These are phyloP conservation scores for Anas platyrhynchos DNA, from an alignment of 2,113 vertebrate genomes.

Conservation along the genomic window DNA sequence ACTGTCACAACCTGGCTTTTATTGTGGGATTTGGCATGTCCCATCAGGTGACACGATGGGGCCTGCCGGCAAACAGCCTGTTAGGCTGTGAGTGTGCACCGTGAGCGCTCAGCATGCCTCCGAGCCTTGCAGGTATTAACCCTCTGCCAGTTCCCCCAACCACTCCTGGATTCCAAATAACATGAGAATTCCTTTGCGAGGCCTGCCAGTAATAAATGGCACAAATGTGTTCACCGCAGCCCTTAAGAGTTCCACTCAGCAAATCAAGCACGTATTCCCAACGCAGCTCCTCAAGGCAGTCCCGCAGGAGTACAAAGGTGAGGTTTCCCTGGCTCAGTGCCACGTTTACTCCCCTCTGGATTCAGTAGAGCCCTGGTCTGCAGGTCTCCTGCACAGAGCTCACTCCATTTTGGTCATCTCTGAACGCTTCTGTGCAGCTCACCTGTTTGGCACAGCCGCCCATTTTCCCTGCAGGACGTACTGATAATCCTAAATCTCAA, in stretches of 20 bases:
- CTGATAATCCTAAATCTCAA: not conserved
- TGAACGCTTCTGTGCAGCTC: not conserved
- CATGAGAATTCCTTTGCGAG: constrained; percentile 40
- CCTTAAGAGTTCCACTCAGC: not conserved
- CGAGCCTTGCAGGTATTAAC: constrained; percentile 20
- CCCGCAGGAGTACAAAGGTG: constrained; percentile 41
- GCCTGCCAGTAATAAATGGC: constrained; percentile 30
- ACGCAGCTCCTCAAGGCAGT: not conserved
- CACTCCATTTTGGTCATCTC: not conserved
- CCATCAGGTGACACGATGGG: not conserved
- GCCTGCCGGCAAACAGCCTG: not conserved
- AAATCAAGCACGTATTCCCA: not conserved
- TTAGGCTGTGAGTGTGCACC: not conserved
- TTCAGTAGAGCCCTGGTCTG: not conserved
- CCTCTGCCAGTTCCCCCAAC: constrained; percentile 1
- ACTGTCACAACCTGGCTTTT: not conserved
- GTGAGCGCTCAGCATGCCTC: not conserved
- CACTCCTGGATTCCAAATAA: constrained; percentile 60
- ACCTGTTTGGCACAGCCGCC: not conserved
- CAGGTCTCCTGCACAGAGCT: not conserved
- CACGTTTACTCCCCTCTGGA: not conserved
- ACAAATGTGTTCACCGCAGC: not conserved
- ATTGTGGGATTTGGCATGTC: not conserved
- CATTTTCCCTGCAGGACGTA: not conserved
- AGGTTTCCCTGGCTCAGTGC: not conserved